Base-by-base conservation (phyloP, 2,797 vertebrate genomes). In the Corythornis leucogaster region DNA sequence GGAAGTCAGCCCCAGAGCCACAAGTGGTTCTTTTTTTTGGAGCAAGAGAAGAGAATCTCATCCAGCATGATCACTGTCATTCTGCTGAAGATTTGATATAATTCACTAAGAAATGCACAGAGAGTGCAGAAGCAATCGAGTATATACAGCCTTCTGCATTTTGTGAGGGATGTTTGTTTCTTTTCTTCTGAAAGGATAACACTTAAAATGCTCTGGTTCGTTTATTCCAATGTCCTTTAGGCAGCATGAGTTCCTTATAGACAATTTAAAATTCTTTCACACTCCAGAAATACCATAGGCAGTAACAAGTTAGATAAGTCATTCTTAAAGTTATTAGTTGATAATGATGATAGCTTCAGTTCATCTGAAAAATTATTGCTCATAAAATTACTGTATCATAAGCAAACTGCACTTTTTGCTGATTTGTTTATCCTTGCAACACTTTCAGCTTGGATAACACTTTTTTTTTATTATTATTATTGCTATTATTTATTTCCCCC, bases 291-390 rank as follows among this genome's bases (percentile, higher is more conserved):
- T 89, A 94, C 38, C 70, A 86, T 12, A 90, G 68, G n/a, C 87
- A 74, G 59, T 43, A 90, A 22, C 66, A 94, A 95, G 90, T 83
- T 81, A 94, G 77, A 92, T 92, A 95, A 94, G 82, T 95, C 84
- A 89, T 92, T 96, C 75, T 85, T 89, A 86, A 87, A 94, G 82
- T 89, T 94, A 90, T 93, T 93, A 93, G 85, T 69, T 85, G 77
- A 89, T 94, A 92, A 94, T 87, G 92, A 91, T 80, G 90, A 89
- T 92, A 76, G 64, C 57, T 94, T 95, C 91, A 75, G 70, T 89
- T 96, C 75, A 89, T 94, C 84, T 95, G 91, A 95, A 94, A 96
- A 95, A 90, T 85, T 94, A 92, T 86, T 70, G 79, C 71, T 88
- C 87, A 68, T 92, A 91, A 95, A 96, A 94, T 95, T 76, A 66